Evolutionary conservation across 2,797 vertebrate genomes (phyloP), one percentile per base, ranked within the genome.

Genomic region (Psittacula echo): DNA sequence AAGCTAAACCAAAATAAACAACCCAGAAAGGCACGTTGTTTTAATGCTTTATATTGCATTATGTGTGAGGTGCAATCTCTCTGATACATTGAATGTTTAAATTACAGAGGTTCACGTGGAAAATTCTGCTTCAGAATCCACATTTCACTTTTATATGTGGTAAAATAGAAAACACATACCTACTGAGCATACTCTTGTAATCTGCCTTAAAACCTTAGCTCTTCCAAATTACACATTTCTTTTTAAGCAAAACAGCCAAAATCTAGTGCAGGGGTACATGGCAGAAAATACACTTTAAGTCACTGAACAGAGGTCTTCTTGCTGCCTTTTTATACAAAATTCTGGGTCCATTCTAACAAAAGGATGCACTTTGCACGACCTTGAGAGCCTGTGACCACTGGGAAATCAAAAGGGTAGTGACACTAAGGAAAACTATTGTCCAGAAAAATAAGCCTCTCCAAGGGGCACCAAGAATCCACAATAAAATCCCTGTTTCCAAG

Each of bases 371-470:
- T 97, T 98, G 96, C 91, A 95, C 37, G 91, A 97, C 98, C 97
- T 97, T 97, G 91, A 51, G 82, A 97, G 95, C 94, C 96, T 97
- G 91, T 97, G 97, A 97, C 97, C 93, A 97, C 54, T 96, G 95
- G 94, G 94, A 97, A 97, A 97, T 97, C 96, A 97, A 98, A 98
- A 98, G 97, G 95, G 87, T 95, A 94, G 92, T 97, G 96, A 97
- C 97, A 97, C 96, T 95, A 94, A 98, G 97, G 96, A 97, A 97
- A 97, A 97, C 96, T 95, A 98, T 97, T 98, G 97, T 98, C 96
- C 96, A 77, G 89, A 92, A 97, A 98, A 97, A 97, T 96, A 97
- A 98, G 97, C 95, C 97, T 98, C 97, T 98, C 96, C 89, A 91
- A 98, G 97, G 97, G 97, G 93, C 97, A 97, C 95, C 94, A 87